Evolutionary conservation across 1,140 invertebrate species (phyloP).

Genomic region (Drosophila nikananu): DNA sequence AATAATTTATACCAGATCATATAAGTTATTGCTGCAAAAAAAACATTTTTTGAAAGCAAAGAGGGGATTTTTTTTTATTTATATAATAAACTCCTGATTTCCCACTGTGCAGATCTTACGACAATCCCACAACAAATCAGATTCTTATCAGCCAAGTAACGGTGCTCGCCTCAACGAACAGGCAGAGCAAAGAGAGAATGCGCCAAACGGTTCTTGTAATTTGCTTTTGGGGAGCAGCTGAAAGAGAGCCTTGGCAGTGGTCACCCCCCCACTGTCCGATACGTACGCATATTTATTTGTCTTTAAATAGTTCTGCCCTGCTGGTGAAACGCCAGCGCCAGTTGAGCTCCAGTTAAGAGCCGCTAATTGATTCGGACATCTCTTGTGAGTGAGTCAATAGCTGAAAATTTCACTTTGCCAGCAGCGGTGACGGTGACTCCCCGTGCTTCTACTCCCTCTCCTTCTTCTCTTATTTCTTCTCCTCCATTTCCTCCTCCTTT

Average conservation of each 20-base stretch:
- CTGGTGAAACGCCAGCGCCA: too few relatives aligned
- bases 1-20: too few relatives aligned
- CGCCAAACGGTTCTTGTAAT: neutral
- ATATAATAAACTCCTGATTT: neutral
- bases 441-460: neutral
- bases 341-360: conserved; percentile 51
- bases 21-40: too few relatives aligned
- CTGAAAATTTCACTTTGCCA: conserved; percentile 56
- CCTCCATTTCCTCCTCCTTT: neutral
- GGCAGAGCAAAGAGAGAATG: neutral
- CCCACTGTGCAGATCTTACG: neutral
- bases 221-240: neutral
- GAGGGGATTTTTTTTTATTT: too few relatives aligned
- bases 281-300: conserved; percentile 5
- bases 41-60: too few relatives aligned
- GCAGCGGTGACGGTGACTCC: conserved; percentile 28
- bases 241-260: neutral
- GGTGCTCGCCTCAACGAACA: neutral
- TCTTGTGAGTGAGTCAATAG: conserved; percentile 52
- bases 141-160: conserved; percentile 1
- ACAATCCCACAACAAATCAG: neutral
- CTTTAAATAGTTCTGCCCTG: conserved; percentile 20
- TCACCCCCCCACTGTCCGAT: neutral
- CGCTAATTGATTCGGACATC: conserved; percentile 60
- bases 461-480: neutral